Evolutionary conservation across 2,888 invertebrate genomes (phyloP), one percentile per base, ranked within the genome.

Genomic region (Amaurobius ferox): DNA sequence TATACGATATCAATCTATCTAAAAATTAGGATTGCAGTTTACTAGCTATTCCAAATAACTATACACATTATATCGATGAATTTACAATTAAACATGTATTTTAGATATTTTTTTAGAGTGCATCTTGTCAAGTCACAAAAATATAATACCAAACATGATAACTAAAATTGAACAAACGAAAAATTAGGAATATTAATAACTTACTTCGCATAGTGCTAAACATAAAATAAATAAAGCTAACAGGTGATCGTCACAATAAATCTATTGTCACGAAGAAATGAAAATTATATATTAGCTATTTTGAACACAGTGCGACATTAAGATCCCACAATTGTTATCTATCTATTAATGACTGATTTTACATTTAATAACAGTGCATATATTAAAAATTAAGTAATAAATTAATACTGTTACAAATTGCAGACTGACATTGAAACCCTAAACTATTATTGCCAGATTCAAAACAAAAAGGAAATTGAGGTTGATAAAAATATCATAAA

Each of bases 131-230:
- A n/a, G n/a, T n/a, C n/a, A n/a, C n/a, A n/a, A n/a, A n/a, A n/a
- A n/a, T n/a, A n/a, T n/a, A n/a, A n/a, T n/a, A n/a, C n/a, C n/a
- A n/a, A n/a, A n/a, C n/a, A n/a, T n/a, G n/a, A n/a, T n/a, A n/a
- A n/a, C n/a, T n/a, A n/a, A n/a, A n/a, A n/a, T n/a, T n/a, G n/a
- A n/a, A n/a, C n/a, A n/a, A n/a, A n/a, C n/a, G n/a, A n/a, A n/a
- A n/a, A n/a, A n/a, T n/a, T n/a, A n/a, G n/a, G n/a, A n/a, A n/a
- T n/a, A n/a, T n/a, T n/a, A n/a, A n/a, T n/a, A n/a, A 68, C 80
- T 74, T 80, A 80, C 80, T 80, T 68, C 28, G 73, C 80, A 80
- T 80, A 30, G 40, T 80, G 68, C 28, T 79, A 62, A 70, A 66
- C 62, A 13, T 19, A 35, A 67, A 66, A 32, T 32, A 67, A 80